These are phyloP conservation scores for Papilio helenus DNA, from an alignment of 1,140 invertebrate genomes.

Conservation along the genomic window DNA sequence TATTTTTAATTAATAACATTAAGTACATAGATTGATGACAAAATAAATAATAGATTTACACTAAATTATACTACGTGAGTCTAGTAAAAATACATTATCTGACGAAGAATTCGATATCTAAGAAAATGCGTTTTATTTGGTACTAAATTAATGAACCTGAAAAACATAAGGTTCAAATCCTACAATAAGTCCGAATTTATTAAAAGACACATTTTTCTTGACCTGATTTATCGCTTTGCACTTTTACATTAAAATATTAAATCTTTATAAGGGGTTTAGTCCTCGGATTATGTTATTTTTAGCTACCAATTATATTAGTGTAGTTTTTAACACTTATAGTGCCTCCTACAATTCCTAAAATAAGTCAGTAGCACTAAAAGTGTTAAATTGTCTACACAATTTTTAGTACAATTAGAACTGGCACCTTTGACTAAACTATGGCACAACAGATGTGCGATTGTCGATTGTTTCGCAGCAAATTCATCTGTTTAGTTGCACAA, in stretches of 20 bases:
- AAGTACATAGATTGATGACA: constrained; percentile 67
- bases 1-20: constrained; percentile 67
- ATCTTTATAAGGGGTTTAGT: too few relatives aligned
- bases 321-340: too few relatives aligned
- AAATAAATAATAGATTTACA: constrained; percentile 61
- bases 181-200: background rate
- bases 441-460: too few relatives aligned
- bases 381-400: background rate
- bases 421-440: too few relatives aligned
- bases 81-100: background rate
- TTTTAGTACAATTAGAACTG: background rate
- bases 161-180: background rate
- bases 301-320: background rate
- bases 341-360: too few relatives aligned
- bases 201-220: too few relatives aligned
- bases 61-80: constrained; percentile 38
- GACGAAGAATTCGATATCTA: background rate
- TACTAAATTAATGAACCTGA: background rate
- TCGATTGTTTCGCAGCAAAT: too few relatives aligned
- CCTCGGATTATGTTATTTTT: too few relatives aligned
- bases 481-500: too few relatives aligned
- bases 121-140: constrained; percentile 21
- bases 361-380: too few relatives aligned
- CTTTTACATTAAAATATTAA: too few relatives aligned
- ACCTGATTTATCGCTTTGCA: too few relatives aligned